Conservation (phyloP, 2,888 invertebrate genomes). For the Tyria jacobaeae region DNA sequence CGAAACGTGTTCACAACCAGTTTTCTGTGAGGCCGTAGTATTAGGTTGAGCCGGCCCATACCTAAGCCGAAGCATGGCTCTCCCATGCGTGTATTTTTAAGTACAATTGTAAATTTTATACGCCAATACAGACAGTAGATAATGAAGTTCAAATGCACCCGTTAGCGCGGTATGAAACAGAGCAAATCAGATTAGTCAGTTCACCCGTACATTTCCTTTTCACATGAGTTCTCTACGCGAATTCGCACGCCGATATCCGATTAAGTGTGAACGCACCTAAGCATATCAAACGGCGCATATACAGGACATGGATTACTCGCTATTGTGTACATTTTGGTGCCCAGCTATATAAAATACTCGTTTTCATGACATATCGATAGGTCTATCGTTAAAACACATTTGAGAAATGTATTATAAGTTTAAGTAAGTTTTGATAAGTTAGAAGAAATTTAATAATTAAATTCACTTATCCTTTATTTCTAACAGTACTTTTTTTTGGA, state of each 20-base stretch:
- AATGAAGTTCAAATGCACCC: not conserved
- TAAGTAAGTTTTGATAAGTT: too few species aligned
- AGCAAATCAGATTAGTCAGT: constrained; percentile 29
- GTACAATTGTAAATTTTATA: not conserved
- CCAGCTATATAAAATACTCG: too few species aligned
- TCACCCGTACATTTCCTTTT: constrained; percentile 47
- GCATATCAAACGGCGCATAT: not conserved
- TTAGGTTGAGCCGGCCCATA: too few species aligned
- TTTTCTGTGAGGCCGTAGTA: too few species aligned
- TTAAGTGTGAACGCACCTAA: constrained; percentile 31
- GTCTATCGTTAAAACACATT: not conserved
- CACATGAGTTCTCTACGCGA: constrained; percentile 31
- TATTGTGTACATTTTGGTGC: not conserved
- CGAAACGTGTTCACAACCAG: too few species aligned
- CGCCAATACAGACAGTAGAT: not conserved
- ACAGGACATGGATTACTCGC: not conserved
- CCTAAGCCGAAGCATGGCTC: too few species aligned
- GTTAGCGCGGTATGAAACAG: constrained; percentile 9
- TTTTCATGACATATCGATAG: not conserved
- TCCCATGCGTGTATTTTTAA: too few species aligned
- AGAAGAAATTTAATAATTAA: too few species aligned
- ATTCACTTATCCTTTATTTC: too few species aligned
- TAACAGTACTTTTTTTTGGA: too few species aligned
- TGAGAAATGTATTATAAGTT: too few species aligned
- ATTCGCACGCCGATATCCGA: constrained; percentile 43